These are phyloP conservation scores for Gila orcuttii DNA, from an alignment of 2,113 vertebrate species.

Conservation along the genomic window DNA sequence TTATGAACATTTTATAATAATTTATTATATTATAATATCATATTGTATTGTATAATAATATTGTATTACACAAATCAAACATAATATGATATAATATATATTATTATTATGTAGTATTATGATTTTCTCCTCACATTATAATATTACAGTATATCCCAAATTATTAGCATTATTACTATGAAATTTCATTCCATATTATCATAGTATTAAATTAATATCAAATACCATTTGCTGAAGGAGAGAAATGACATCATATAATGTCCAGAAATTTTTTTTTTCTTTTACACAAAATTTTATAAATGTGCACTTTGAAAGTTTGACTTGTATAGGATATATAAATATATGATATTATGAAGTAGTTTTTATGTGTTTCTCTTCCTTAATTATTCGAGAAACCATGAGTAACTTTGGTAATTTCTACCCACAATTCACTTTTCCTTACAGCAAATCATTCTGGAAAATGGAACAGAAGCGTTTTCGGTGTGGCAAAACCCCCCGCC, in stretches of 20 bases:
- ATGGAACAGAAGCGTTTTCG: conserved; percentile 84
- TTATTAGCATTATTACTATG: background rate
- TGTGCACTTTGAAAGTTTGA: background rate
- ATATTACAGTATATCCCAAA: background rate
- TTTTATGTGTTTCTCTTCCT: background rate
- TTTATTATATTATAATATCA: too few species aligned
- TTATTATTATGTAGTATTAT: too few species aligned
- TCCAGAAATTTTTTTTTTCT: background rate
- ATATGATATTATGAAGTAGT: background rate
- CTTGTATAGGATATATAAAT: background rate
- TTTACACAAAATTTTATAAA: background rate
- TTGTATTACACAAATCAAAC: too few species aligned
- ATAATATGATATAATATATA: too few species aligned
- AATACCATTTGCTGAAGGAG: background rate
- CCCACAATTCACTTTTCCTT: conserved; percentile 19
- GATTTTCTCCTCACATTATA: background rate
- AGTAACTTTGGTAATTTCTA: background rate
- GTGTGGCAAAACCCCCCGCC: conserved; percentile 88
- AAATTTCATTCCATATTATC: background rate
- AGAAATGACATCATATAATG: background rate
- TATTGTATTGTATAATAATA: too few species aligned
- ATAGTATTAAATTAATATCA: background rate
- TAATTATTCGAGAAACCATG: background rate
- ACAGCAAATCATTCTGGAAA: conserved; percentile 85
- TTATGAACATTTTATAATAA: too few species aligned